Conservation (phyloP, 2,113 vertebrate genomes). For the Perca fluviatilis region DNA sequence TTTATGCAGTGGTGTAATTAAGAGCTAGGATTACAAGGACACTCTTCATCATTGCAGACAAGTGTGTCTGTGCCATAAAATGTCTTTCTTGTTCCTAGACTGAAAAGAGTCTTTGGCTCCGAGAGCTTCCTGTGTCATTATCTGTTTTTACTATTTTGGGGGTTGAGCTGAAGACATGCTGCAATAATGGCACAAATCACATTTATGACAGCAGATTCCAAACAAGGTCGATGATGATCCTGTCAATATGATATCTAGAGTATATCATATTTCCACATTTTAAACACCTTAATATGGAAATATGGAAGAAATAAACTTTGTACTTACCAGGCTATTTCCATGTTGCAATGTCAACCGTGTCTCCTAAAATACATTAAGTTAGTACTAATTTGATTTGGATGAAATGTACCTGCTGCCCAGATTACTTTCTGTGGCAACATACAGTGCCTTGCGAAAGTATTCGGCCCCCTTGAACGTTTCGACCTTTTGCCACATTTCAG, state of each 20-base stretch:
- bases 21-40: constrained; percentile 29
- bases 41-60: constrained; percentile 40
- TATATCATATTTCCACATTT: neutral
- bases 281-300: neutral
- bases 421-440: neutral
- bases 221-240: constrained; percentile 6
- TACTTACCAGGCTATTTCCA: neutral
- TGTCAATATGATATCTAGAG: constrained; percentile 4
- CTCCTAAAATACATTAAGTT: neutral
- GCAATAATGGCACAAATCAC: constrained; percentile 13
- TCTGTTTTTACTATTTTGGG: constrained; percentile 21
- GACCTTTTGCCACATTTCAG: too few species aligned
- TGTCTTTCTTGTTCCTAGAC: constrained; percentile 28
- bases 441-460: too few species aligned
- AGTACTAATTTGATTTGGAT: neutral
- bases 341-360: too few species aligned
- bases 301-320: neutral
- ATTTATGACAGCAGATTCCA: constrained; percentile 10
- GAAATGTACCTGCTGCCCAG: neutral
- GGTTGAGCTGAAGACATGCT: neutral
- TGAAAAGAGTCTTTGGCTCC: constrained; percentile 25
- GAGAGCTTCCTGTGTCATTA: constrained; percentile 28
- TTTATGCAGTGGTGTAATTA: constrained; percentile 36
- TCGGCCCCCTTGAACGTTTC: too few species aligned
- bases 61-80: constrained; percentile 15